Evolutionary conservation across 2,888 invertebrate species (phyloP).

Genomic region (Chloromyia formosa): DNA sequence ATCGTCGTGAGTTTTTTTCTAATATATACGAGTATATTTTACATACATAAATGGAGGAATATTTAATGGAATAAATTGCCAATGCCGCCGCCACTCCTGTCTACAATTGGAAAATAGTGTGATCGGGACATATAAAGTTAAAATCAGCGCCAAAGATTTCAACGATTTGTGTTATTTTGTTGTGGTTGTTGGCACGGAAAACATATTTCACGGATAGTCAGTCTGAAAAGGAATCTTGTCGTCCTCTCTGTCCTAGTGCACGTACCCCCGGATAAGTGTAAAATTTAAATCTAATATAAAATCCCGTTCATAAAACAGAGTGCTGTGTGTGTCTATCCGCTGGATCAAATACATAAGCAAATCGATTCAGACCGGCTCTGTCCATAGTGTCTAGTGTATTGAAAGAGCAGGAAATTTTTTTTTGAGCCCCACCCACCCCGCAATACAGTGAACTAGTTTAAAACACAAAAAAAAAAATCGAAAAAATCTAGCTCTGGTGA

Average conservation of each 20-base stretch:
- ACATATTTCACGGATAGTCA: conserved; percentile 19
- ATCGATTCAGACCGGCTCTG: conserved; percentile 12
- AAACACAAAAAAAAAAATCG: background rate
- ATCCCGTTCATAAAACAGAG: background rate
- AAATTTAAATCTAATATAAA: background rate
- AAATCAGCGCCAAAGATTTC: conserved; percentile 38
- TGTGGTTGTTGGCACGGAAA: too few species aligned
- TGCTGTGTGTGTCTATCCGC: background rate
- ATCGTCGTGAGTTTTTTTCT: too few species aligned
- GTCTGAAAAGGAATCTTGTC: too few species aligned
- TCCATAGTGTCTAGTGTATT: conserved; percentile 1
- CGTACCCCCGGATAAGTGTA: too few species aligned
- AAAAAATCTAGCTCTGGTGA: conserved; percentile 29
- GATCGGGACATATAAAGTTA: conserved; percentile 23
- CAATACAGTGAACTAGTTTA: background rate
- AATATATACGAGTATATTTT: background rate
- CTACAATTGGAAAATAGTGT: conserved; percentile 31
- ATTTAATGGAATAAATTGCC: background rate
- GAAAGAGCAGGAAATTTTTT: background rate
- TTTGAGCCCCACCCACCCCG: background rate
- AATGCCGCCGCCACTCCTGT: conserved; percentile 1
- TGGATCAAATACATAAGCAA: background rate
- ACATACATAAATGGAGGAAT: too few species aligned
- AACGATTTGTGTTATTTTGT: conserved; percentile 13
- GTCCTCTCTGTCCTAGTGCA: too few species aligned